These are phyloP conservation scores for Mastacembelus armatus DNA, from an alignment of 2,797 vertebrate species.

Conservation along the genomic window DNA sequence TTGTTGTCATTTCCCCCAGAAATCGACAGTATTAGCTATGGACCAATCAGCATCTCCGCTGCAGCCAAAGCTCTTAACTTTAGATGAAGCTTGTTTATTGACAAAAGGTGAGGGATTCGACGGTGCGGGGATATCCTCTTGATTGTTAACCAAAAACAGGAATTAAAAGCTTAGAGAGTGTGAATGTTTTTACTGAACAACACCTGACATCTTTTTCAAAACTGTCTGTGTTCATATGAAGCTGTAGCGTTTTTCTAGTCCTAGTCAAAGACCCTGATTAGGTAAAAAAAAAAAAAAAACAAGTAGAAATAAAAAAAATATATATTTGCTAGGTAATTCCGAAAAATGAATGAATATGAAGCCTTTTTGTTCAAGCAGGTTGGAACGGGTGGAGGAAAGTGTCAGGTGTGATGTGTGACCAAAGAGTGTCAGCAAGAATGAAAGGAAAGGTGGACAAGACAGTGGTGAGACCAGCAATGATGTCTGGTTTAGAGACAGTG, in stretches of 20 bases:
- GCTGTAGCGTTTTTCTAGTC: fast-evolving
- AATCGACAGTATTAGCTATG: constrained; percentile 18
- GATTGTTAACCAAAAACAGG: constrained; percentile 49
- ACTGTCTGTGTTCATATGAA: neutral
- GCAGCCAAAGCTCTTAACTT: constrained; percentile 38
- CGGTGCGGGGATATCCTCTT: neutral
- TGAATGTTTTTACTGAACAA: neutral
- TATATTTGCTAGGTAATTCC: too few relatives aligned
- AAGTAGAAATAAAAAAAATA: too few relatives aligned
- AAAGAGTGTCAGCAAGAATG: too few relatives aligned
- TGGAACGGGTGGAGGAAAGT: too few relatives aligned
- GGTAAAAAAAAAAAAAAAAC: too few relatives aligned
- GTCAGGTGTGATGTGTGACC: too few relatives aligned
- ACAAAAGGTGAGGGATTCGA: constrained; percentile 41
- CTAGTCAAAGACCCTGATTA: neutral
- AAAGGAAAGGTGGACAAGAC: too few relatives aligned
- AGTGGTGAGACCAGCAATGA: too few relatives aligned
- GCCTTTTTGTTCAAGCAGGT: too few relatives aligned
- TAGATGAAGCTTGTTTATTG: constrained; percentile 32
- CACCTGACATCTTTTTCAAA: constrained; percentile 13
- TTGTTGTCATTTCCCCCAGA: constrained; percentile 17
- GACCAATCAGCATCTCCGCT: constrained; percentile 21
- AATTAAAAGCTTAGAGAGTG: constrained; percentile 60
- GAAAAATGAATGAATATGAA: too few relatives aligned
- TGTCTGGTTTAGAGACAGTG: too few relatives aligned